Conservation (phyloP, 2,888 invertebrate species). For the Aelia acuminata region DNA sequence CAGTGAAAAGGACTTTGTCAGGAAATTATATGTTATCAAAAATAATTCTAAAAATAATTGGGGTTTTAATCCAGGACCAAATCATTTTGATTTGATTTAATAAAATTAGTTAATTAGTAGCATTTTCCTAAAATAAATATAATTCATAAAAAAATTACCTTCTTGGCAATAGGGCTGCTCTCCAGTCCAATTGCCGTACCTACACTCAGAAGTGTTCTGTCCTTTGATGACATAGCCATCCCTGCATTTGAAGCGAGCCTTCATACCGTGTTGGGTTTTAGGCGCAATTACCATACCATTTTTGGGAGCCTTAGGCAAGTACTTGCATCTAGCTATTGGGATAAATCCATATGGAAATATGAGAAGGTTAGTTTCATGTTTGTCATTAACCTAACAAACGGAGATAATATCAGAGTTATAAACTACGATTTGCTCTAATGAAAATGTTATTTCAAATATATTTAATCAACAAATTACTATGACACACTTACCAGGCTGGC, state of each 20-base stretch:
- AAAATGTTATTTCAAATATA: neutral
- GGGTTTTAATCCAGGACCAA: neutral
- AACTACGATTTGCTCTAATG: neutral
- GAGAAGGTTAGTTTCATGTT: slow-evolving; percentile 43
- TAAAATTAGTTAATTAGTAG: no score
- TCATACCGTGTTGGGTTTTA: slow-evolving; percentile 97
- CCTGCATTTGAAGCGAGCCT: slow-evolving; percentile 92
- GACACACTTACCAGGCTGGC: slow-evolving; percentile 78
- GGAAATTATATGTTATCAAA: neutral
- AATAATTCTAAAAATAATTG: neutral
- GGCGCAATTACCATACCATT: slow-evolving; percentile 97
- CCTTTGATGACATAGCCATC: slow-evolving; percentile 90
- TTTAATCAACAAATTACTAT: neutral
- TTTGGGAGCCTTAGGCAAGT: slow-evolving; percentile 86
- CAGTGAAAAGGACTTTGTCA: neutral
- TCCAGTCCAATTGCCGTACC: slow-evolving; percentile 95
- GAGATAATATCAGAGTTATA: slow-evolving; percentile 10
- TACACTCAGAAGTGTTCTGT: slow-evolving; percentile 85
- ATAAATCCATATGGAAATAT: slow-evolving; percentile 61
- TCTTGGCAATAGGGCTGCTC: slow-evolving; percentile 88
- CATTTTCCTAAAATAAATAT: neutral
- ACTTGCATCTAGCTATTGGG: slow-evolving; percentile 78
- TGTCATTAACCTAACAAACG: slow-evolving; percentile 35
- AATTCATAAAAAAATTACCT: slow-evolving; percentile 70
- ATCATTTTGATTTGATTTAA: no score